Evolutionary conservation across 2,797 vertebrate genomes (phyloP).

Genomic region (Trematocara caparti): DNA sequence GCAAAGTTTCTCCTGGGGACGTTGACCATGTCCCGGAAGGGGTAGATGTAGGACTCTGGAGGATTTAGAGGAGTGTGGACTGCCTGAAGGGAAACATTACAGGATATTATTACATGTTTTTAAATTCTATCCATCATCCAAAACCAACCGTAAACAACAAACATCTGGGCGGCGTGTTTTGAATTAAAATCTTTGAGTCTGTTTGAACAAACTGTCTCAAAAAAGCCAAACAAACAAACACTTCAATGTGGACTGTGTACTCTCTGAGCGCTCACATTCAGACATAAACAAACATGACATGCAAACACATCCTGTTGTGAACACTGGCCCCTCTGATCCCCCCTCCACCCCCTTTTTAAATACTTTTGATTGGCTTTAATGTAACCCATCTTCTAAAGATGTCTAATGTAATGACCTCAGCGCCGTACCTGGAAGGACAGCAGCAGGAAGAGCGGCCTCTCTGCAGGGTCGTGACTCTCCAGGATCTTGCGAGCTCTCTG

Average conservation of each 20-base stretch:
- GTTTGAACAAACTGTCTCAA: not conserved
- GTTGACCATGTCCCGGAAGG: slow-evolving; percentile 87
- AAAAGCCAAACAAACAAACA: not conserved
- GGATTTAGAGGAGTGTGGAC: slow-evolving; percentile 93
- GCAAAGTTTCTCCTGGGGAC: slow-evolving; percentile 89
- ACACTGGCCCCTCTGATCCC: not conserved
- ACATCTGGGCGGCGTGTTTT: not conserved
- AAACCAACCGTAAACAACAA: not conserved
- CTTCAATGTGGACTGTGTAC: not conserved
- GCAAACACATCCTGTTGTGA: not conserved
- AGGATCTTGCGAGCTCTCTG: slow-evolving; percentile 91
- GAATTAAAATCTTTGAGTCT: not conserved
- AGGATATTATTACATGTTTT: not conserved
- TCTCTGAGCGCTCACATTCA: not conserved
- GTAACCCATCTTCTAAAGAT: not conserved
- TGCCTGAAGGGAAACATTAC: slow-evolving; percentile 63
- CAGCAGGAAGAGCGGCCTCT: slow-evolving; percentile 88
- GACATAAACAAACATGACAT: not conserved
- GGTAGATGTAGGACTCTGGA: slow-evolving; percentile 91
- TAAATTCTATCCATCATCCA: not conserved
- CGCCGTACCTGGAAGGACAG: slow-evolving; percentile 83
- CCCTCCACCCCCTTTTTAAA: not conserved
- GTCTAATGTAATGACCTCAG: not conserved
- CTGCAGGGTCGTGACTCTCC: slow-evolving; percentile 76
- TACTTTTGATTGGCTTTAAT: not conserved